Evolutionary conservation across 64 coral and sea anemone species (phyloP).

Genomic region (Pocillopora verrucosa): DNA sequence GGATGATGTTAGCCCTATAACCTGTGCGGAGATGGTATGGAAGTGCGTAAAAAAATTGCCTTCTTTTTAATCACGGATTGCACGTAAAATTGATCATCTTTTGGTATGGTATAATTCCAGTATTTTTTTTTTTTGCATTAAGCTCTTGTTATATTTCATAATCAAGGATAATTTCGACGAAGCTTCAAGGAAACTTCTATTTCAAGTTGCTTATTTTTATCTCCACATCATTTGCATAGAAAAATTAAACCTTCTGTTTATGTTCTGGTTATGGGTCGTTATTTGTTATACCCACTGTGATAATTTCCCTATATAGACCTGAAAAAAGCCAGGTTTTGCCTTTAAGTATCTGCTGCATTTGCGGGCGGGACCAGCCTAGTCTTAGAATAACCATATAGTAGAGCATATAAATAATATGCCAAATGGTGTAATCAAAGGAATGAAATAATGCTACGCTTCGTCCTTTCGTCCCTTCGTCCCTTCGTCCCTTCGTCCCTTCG

Average conservation of each 20-base stretch:
- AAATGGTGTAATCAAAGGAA: background rate
- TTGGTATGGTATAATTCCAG: slow-evolving; percentile 52
- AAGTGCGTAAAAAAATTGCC: background rate
- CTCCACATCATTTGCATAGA: slow-evolving; percentile 27
- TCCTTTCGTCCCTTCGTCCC: too few species aligned
- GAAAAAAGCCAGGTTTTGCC: too few species aligned
- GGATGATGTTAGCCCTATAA: slow-evolving; percentile 56
- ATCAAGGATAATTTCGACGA: slow-evolving; percentile 38
- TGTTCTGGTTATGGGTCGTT: slow-evolving; percentile 33
- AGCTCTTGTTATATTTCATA: slow-evolving; percentile 23
- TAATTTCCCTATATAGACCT: slow-evolving; percentile 3
- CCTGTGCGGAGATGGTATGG: background rate
- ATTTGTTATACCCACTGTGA: slow-evolving; percentile 28
- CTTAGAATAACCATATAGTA: background rate
- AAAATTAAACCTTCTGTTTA: slow-evolving; percentile 38
- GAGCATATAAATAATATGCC: background rate
- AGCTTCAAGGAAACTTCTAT: slow-evolving; percentile 34
- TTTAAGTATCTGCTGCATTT: background rate
- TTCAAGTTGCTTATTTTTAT: slow-evolving; percentile 41
- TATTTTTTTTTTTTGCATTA: slow-evolving; percentile 36
- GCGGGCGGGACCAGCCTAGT: background rate
- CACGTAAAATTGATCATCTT: slow-evolving; percentile 37
- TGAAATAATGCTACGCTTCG: background rate
- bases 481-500: too few species aligned
- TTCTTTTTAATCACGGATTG: background rate